Evolutionary conservation across 2,888 invertebrate species (phyloP), one percentile per base, ranked within the genome.

Genomic region (Pollenia griseotomentosa): DNA sequence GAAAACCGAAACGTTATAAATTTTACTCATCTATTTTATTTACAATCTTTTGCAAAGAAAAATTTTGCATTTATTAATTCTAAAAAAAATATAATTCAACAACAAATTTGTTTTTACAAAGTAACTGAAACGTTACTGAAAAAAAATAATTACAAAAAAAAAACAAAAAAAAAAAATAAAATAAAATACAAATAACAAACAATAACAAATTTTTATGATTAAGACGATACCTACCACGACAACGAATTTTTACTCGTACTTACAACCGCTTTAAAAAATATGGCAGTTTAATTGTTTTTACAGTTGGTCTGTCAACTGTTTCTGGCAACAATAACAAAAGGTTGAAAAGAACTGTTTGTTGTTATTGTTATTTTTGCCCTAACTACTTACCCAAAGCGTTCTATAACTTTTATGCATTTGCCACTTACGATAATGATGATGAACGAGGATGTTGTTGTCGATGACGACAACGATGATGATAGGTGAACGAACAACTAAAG

Each of bases 271-370:
- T 23, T 14, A 59, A 44, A 51, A 68, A 82, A 68, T 57, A 84
- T 84, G 83, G 78, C 83, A 81, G 82, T 57, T 83, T 83, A 83
- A 85, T 88, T 88, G 88, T 86, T 86, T 85, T 68, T 75, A 68
- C 87, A 81, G 87, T 85, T 88, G 88, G 83, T 73, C 65, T 88
- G 87, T 83, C 85, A 87, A 79, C 75, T 77, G 68, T 70, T 61
- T 57, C 42, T 48, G 42, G 46, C 65, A 79, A 57, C 40, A 80
- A 68, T 57, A 63, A 57, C 12, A 61, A 44, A 11, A 75, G 48
- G 42, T 16, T 80, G 42, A 33, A 85, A 80, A 65, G 46, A 11
- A 48, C 57, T 55, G 10, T 53, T 74, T 68, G 66, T 80, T 61
- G 71, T 66, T 79, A 66, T 73, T 73, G 71, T 66, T 73, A 51